A percentile compares a stretch with the other conserved stretches of the same genome.
Evolutionary conservation across 2,113 vertebrate species (phyloP).

Genomic region (Eleginops maclovinus): DNA sequence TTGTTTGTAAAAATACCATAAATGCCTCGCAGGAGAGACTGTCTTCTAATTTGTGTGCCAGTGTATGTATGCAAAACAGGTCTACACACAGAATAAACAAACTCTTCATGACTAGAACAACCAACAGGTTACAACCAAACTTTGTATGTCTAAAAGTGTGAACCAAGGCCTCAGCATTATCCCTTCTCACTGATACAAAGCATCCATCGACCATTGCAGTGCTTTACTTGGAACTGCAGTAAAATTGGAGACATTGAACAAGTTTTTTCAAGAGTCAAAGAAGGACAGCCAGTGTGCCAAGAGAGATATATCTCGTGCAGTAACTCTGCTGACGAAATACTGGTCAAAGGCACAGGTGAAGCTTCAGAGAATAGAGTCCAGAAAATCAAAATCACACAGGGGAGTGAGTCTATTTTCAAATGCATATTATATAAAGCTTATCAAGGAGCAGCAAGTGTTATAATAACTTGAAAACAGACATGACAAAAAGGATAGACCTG

Average conservation of each 20-base stretch:
- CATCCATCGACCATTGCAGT: neutral
- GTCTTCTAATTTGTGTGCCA: no score
- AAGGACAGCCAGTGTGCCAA: neutral
- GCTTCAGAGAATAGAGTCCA: neutral
- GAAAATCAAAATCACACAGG: neutral
- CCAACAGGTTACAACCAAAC: neutral
- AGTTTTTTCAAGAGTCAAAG: neutral
- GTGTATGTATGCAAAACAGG: no score
- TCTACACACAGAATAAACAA: no score
- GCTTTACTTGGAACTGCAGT: neutral
- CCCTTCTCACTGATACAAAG: neutral
- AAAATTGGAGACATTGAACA: neutral
- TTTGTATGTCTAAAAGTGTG: neutral
- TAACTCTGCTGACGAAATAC: constrained; percentile 1
- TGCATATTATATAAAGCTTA: no score
- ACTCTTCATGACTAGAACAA: neutral
- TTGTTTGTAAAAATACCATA: no score
- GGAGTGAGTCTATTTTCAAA: neutral
- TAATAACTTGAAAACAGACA: neutral
- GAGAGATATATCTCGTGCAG: constrained; percentile 6
- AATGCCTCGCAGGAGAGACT: no score
- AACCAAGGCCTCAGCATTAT: neutral
- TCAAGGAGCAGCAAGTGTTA: neutral
- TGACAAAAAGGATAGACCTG: neutral
- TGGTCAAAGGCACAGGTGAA: neutral